Base-by-base conservation (phyloP, 1,140 invertebrate species). In the Drosophila hydei region DNA sequence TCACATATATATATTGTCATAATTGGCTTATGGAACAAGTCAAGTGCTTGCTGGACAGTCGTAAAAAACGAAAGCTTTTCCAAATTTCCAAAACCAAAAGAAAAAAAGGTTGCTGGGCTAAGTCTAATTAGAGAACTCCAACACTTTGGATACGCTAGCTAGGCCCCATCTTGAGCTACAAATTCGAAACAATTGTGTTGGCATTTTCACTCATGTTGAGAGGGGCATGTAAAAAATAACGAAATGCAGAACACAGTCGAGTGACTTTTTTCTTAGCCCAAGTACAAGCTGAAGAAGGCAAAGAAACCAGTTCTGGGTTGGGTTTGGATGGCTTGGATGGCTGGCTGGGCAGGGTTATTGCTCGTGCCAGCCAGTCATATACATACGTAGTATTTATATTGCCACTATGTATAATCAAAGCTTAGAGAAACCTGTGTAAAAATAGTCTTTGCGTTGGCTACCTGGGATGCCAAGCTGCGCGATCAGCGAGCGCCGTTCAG, bases 351-450 rank as follows among this genome's bases (percentile, higher is more conserved):
- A 68, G 61, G 80, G 74, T 87, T 85, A 85, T 87, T 84, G 81
- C 81, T 87, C 70, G 74, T 87, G 79, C 64, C 52, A 64, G 70
- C 76, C 48, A 48, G 38, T 62, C 77, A 80, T 87, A 68, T 68
- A 64, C 54, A 56, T 63, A 77, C 77, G 68, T 68, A 30, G 72
- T 84, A 48, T 58, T 79, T 78, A 78, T 81, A 71, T 77, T 79
- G 72, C 55, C 55, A 75, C 72, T 75, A 64, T 72, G 60, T 83
- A 75, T 79, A 78, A 83, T 83, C 79, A 84, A 75, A 76, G 59
- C 61, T 68, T 30, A 54, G 67, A 62, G 75, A 83, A 79, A 75
- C 72, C 68, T 65, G 76, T 72, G 54, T 78, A 84, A 75, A 83
- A 83, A 84, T 83, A 83, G 79, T 74, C 45, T 65, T 56, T 19